Base-by-base conservation (phyloP, 1,140 invertebrate species). In the Octopus sinensis region DNA sequence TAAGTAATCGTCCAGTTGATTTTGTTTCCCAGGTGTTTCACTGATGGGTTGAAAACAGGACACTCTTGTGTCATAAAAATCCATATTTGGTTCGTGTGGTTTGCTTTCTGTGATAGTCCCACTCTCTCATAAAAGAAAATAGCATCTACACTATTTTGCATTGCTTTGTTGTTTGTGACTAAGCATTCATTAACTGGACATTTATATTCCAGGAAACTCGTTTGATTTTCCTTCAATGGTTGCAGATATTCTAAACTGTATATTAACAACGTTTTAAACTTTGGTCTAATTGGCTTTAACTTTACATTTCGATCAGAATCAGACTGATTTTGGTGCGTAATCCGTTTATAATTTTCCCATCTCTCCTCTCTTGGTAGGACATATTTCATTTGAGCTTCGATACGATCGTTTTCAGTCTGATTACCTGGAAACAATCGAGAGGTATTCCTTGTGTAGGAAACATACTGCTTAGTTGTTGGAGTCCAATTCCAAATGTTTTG, bases 21-120 rank as follows among this genome's bases (percentile, higher is more conserved):
- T n/a, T n/a, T n/a, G n/a, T n/a, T n/a, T n/a, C n/a, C n/a, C n/a
- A n/a, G n/a, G n/a, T n/a, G n/a, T n/a, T n/a, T n/a, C n/a, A n/a
- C n/a, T n/a, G n/a, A n/a, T n/a, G n/a, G n/a, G 84, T 0, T 88
- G 88, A 62, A 94, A 93, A 78, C 93, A 93, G 93, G 93, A 9
- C 93, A 93, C 90, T 96, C 95, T 92, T 96, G 93, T 78, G 95
- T 92, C 82, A 93, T 93, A 78, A 96, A 93, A 10, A 95, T 94
- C 89, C 89, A 90, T 6, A 88, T 86, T 56, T 90, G 89, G 77
- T 86, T 80, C 6, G 78, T 51, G 5, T 87, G 87, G 52, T 85
- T 82, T 30, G 78, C 53, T 10, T 62, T 54, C 62, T 82, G 78
- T 6, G 81, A 81, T 13, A 43, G 54, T 6, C 62, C 62, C 0